Evolutionary conservation across 2,888 invertebrate species (phyloP).

Genomic region (Acrobasis repandana): DNA sequence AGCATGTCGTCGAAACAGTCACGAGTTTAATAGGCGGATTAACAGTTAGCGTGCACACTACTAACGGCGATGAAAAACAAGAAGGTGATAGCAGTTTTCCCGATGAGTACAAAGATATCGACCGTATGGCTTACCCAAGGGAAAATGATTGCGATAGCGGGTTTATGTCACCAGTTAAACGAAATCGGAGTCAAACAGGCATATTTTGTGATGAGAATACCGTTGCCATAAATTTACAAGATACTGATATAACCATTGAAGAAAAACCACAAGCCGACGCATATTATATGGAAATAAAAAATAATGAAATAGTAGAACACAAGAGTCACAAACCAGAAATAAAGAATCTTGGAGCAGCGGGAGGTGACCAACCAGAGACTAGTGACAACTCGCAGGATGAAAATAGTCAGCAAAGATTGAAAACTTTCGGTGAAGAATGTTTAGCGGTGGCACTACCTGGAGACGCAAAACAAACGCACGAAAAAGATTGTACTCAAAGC

Average conservation of each 20-base stretch:
- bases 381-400: neutral
- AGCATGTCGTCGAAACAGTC: conserved; percentile 31
- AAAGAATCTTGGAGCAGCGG: neutral
- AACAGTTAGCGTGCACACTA: conserved; percentile 27
- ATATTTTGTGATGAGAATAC: neutral
- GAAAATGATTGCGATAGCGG: conserved; percentile 21
- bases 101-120: conserved; percentile 3
- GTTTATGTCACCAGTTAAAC: conserved; percentile 20
- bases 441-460: neutral
- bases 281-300: neutral
- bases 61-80: neutral
- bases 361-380: neutral
- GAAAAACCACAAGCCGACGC: neutral
- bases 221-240: neutral
- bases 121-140: neutral
- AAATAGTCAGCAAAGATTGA: neutral
- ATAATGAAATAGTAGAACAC: neutral
- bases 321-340: neutral
- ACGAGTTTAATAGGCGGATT: conserved; percentile 32
- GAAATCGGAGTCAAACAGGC: conserved; percentile 11
- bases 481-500: neutral
- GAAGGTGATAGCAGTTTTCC: neutral
- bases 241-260: neutral
- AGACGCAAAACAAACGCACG: neutral
- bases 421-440: neutral